Evolutionary conservation across 2,113 vertebrate species (phyloP), one percentile per base, ranked within the genome.

Genomic region (Cyphomyrus discorhynchus): DNA sequence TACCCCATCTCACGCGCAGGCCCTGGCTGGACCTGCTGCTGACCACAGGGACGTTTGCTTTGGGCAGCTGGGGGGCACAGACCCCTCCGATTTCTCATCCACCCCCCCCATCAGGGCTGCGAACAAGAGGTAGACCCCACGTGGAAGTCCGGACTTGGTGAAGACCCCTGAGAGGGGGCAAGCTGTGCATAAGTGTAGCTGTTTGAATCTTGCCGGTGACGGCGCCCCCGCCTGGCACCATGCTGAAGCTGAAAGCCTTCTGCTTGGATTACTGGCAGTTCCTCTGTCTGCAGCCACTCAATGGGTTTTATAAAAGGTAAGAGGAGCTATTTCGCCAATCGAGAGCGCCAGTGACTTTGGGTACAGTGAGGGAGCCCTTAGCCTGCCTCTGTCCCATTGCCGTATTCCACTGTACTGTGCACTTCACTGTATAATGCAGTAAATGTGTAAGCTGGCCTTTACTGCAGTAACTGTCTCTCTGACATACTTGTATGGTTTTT

Each of bases 221-320:
- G 15, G 27, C 90, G 21, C 74, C 74, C 8, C 17, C 85, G 4
- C 52, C 90, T 45, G 92, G 89, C 88, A 97, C 93, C 93, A 99
- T 99, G 98, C 94, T 99, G 95, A 99, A 97, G 96, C 94, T 99
- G 89, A 99, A 99, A 96, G 96, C 97, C 77, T 97, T 98, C 91
- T 99, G 98, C 96, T 95, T 98, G 97, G 98, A 99, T 97, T 99
- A 98, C 93, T 99, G 98, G 98, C 97, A 98, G 94, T 97, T 99
- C 92, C 95, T 99, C 87, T 99, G 98, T 95, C 96, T 99, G 10
- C 98, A 98, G 95, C 98, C 97, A 53, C 96, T 98, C 88, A 96
- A 97, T 1, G 96, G 97, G 50, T 96, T 97, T 95, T 98, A 98
- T 95, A 98, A 95, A 95, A 97, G 98, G 98, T 99, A 98, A 94